Conservation (phyloP, 2,113 vertebrate species). For the Protobothrops flavoviridis region DNA sequence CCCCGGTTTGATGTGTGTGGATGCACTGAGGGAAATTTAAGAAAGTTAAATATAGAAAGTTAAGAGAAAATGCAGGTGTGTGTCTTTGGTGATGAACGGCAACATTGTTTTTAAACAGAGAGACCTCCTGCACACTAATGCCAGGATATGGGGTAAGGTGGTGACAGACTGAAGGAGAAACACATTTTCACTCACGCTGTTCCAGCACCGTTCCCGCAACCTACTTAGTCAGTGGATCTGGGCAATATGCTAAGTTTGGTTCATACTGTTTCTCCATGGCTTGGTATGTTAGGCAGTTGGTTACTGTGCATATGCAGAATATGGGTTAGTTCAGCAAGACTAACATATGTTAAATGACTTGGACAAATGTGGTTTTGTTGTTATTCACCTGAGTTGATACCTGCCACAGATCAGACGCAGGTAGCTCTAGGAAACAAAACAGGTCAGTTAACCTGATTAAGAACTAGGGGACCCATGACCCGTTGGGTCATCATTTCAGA, state of each 20-base stretch:
- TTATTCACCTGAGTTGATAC: not conserved
- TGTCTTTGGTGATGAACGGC: not conserved
- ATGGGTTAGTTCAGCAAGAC: too few species aligned
- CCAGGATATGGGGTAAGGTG: not conserved
- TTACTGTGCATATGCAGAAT: not conserved
- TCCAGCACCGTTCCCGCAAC: not conserved
- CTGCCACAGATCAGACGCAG: not conserved
- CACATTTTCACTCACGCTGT: not conserved
- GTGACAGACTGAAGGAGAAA: not conserved
- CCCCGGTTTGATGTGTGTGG: not conserved
- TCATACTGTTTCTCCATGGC: not conserved
- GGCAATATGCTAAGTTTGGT: not conserved
- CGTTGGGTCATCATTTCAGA: too few species aligned
- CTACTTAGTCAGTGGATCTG: not conserved
- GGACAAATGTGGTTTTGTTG: not conserved
- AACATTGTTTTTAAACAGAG: not conserved
- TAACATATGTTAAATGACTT: not conserved
- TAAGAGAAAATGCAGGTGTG: not conserved
- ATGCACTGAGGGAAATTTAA: not conserved
- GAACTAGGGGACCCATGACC: not conserved
- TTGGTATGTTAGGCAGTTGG: not conserved
- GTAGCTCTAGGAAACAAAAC: not conserved
- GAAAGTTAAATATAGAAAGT: too few species aligned
- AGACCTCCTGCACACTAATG: not conserved
- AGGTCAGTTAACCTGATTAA: not conserved